Conservation (phyloP, 2,888 invertebrate genomes). For the Glomeris marginata region DNA sequence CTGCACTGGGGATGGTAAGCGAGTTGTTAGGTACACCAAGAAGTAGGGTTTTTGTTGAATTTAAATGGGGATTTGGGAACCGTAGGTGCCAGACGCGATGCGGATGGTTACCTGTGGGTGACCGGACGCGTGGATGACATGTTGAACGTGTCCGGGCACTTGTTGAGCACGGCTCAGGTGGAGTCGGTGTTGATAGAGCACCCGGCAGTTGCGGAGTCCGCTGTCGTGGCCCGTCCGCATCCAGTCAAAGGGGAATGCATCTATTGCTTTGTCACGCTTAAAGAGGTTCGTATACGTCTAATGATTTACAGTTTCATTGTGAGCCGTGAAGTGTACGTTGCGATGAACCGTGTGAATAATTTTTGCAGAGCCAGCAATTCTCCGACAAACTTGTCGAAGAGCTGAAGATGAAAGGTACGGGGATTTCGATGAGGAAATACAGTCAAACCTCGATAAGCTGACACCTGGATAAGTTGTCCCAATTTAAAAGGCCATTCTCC, state of each 20-base stretch:
- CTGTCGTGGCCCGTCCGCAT: constrained; percentile 90
- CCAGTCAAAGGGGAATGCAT: constrained; percentile 91
- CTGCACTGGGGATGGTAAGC: constrained; percentile 39
- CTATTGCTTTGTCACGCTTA: constrained; percentile 92
- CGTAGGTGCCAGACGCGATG: constrained; percentile 73
- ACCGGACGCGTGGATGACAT: constrained; percentile 97
- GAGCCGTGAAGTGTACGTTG: no score
- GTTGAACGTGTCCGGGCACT: constrained; percentile 95
- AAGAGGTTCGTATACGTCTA: constrained; percentile 47
- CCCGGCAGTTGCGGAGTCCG: constrained; percentile 68
- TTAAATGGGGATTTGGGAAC: constrained; percentile 36
- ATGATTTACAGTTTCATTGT: no score
- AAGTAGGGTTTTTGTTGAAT: constrained; percentile 40
- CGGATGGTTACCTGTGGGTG: constrained; percentile 91
- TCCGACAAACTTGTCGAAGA: constrained; percentile 24
- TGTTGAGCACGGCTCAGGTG: constrained; percentile 89
- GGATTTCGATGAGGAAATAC: no score
- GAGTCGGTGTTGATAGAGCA: constrained; percentile 38
- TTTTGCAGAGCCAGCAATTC: constrained; percentile 25
- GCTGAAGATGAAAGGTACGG: constrained; percentile 22
- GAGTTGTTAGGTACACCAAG: constrained; percentile 27
- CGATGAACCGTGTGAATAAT: no score
- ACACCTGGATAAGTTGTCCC: no score
- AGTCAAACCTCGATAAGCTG: no score
- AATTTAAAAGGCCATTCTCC: no score